Base-by-base conservation (phyloP, 2,797 vertebrate genomes). In the Cryptoblepharus egeriae region DNA sequence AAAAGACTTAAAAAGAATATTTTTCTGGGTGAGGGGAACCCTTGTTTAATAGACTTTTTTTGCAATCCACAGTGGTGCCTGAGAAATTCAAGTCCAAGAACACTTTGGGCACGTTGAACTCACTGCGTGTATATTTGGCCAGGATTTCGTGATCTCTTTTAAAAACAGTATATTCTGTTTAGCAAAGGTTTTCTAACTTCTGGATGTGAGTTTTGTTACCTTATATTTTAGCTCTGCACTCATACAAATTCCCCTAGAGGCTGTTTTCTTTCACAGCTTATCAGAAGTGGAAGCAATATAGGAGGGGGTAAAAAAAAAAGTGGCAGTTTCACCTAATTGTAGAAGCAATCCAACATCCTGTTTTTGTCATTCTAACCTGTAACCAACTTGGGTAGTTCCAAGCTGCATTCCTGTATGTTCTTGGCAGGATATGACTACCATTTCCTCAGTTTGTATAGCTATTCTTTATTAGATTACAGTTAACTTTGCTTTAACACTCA, bases 391-490 rank as follows among this genome's bases (percentile, higher is more conserved):
- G 72, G 86, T 86, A 79, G 86, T 93, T 93, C 91, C 88, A 87
- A 91, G 90, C 90, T 88, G 30, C 87, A 87, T 93, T 94, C 93
- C 90, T 94, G 91, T 87, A 82, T 85, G 86, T 89, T 92, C 91
- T 86, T 85, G 91, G 94, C 96, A 96, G 96, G 96, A 96, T 95
- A 93, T 94, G 92, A 91, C 81, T 77, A 88, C 90, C 93, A 95
- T 96, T 96, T 96, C 96, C 96, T 94, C 85, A 93, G 92, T 96
- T 95, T 95, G 93, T 94, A 91, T 84, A 90, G 91, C 94, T 95
- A 93, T 95, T 96, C 70, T 95, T 94, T 92, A 94, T 95, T 92
- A 93, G 94, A 90, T 92, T 93, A 92, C 89, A 93, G 88, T 93
- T 94, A n/a, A 88, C 90, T 93, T 94, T 88, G 90, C 86, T 12